Evolutionary conservation across 1,140 invertebrate genomes (phyloP), one percentile per base, ranked within the genome.

Genomic region (Orchesella cincta): DNA sequence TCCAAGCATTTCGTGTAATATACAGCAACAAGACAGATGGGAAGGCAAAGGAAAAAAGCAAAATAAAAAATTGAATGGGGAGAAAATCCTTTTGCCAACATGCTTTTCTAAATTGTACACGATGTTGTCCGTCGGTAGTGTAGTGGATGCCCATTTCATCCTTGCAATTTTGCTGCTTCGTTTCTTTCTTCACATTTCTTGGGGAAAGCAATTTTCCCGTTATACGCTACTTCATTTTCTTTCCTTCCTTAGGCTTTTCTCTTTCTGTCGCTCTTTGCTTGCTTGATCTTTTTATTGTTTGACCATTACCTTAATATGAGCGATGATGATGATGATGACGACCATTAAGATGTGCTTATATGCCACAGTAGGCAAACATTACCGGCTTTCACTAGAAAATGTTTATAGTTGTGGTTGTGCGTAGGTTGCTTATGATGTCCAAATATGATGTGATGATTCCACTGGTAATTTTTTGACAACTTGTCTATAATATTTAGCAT

Each of bases 271-370:
- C 39, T 57, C 52, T 26, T n/a, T 57, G 52, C 12, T 57, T 57
- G 52, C 52, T 57, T 57, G 52, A 57, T 57, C 52, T 57, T 57
- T 57, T 57, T 57, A 57, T 57, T 57, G 52, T 57, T 57, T 57
- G 52, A 57, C 52, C 52, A 57, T 57, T 57, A 57, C 52, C 23
- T 57, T 57, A 57, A 57, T 57, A 57, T 57, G 52, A 57, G 52
- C 23, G 52, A 57, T 57, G 52, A 57, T 57, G 52, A 57, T 57
- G 23, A 57, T 23, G 14, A 57, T 57, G 23, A 57, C 12, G 52
- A 57, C 23, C n/a, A n/a, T n/a, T n/a, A n/a, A n/a, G n/a, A n/a
- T n/a, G n/a, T n/a, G n/a, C n/a, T n/a, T n/a, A n/a, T n/a, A n/a
- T n/a, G n/a, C n/a, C n/a, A n/a, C n/a, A n/a, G n/a, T n/a, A n/a